Evolutionary conservation across 2,888 invertebrate genomes (phyloP).

Genomic region (Eupeodes latifasciatus): DNA sequence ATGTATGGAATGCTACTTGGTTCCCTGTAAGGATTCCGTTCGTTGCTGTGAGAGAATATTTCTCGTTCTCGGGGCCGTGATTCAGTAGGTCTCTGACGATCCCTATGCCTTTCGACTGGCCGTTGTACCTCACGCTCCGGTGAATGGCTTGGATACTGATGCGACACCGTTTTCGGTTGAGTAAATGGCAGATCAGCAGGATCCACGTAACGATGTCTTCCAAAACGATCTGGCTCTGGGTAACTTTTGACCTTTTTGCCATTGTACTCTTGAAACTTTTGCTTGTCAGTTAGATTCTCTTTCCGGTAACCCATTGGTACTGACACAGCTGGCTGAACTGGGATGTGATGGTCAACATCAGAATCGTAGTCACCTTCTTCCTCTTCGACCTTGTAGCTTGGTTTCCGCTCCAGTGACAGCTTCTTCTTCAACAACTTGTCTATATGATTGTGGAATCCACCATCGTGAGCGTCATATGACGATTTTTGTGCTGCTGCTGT

Average conservation of each 20-base stretch:
- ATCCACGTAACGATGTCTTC: constrained; percentile 82
- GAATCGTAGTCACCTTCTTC: constrained; percentile 81
- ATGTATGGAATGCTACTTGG: constrained; percentile 84
- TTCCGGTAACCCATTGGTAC: constrained; percentile 79
- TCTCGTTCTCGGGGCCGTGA: constrained; percentile 77
- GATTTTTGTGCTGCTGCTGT: constrained; percentile 40
- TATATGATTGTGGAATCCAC: constrained; percentile 82
- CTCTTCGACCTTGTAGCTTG: constrained; percentile 77
- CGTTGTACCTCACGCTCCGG: constrained; percentile 71
- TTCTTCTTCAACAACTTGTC: constrained; percentile 82
- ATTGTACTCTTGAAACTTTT: constrained; percentile 83
- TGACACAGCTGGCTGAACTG: constrained; percentile 57
- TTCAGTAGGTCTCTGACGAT: constrained; percentile 75
- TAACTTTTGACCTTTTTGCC: constrained; percentile 80
- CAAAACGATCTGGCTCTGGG: constrained; percentile 81
- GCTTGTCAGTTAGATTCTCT: constrained; percentile 84
- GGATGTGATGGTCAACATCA: constrained; percentile 79
- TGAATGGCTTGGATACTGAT: constrained; percentile 76
- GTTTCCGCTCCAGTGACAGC: constrained; percentile 77
- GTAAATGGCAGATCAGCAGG: constrained; percentile 82
- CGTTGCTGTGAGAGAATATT: constrained; percentile 79
- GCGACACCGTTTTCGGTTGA: constrained; percentile 77
- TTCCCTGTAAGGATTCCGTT: constrained; percentile 84
- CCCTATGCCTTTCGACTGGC: constrained; percentile 75
- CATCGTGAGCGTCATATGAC: constrained; percentile 78